Conservation (phyloP, 2,888 invertebrate genomes). For the Dione vanillae region DNA sequence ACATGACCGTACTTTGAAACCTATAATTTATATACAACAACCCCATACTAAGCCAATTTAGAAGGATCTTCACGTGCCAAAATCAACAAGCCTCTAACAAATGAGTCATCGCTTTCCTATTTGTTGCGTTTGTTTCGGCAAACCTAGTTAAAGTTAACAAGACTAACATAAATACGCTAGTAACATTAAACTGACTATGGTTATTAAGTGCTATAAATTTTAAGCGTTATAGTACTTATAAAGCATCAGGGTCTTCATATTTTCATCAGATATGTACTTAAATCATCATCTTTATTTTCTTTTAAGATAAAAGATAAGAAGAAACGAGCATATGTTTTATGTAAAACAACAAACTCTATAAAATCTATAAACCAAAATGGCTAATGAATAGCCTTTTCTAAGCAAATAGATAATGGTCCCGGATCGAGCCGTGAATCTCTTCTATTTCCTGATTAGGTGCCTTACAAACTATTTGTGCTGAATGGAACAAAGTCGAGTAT, state of each 20-base stretch:
- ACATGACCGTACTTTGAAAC: not conserved
- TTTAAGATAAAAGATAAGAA: too few relatives aligned
- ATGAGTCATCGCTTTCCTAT: conserved; percentile 27
- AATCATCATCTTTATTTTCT: too few relatives aligned
- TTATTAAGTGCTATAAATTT: not conserved
- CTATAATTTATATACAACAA: conserved; percentile 5
- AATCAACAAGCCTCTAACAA: conserved; percentile 27
- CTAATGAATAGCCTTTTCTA: not conserved
- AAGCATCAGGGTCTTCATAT: too few relatives aligned
- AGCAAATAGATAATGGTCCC: conserved; percentile 12
- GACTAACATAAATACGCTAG: conserved; percentile 1
- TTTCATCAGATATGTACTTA: too few relatives aligned
- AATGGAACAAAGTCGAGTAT: conserved; percentile 22
- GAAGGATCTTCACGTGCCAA: conserved; percentile 16
- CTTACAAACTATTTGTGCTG: conserved; percentile 24
- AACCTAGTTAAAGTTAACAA: conserved; percentile 22
- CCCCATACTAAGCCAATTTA: not conserved
- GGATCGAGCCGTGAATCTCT: conserved; percentile 8
- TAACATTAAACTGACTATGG: not conserved
- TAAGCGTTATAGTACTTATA: not conserved
- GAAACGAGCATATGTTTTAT: too few relatives aligned
- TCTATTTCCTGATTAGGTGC: conserved; percentile 17
- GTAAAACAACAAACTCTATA: not conserved
- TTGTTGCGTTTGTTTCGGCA: conserved; percentile 16
- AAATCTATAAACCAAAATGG: not conserved